These are phyloP conservation scores for Seira ritae DNA, from an alignment of 2,888 invertebrate genomes.

Conservation along the genomic window DNA sequence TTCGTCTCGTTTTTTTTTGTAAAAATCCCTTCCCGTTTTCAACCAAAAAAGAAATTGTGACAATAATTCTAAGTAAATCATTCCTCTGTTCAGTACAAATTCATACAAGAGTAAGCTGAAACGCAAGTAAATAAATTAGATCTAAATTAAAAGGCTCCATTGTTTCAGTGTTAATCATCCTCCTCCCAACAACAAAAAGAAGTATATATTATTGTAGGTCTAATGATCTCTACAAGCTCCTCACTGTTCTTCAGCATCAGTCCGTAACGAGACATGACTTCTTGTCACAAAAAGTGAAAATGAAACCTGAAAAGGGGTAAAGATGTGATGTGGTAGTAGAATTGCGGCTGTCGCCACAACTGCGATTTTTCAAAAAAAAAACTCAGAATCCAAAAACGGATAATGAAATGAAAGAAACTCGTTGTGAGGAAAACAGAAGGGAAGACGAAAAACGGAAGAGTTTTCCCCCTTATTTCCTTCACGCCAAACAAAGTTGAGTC, in stretches of 20 bases:
- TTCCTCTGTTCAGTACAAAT: conserved; percentile 25
- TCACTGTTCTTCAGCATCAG: conserved; percentile 30
- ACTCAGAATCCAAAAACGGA: conserved; percentile 14
- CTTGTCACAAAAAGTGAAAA: conserved; percentile 26
- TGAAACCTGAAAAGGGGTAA: background rate
- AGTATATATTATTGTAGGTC: conserved; percentile 22
- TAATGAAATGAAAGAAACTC: background rate
- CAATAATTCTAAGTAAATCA: background rate
- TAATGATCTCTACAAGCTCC: conserved; percentile 40
- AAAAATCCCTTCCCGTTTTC: background rate
- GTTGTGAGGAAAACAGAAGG: conserved; percentile 25
- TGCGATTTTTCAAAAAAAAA: conserved; percentile 47
- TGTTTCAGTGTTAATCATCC: background rate
- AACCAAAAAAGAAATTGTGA: background rate
- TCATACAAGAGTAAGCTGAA: conserved; percentile 1
- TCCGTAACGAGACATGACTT: conserved; percentile 35
- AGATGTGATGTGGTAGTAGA: conserved; percentile 20
- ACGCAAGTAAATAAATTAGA: conserved; percentile 26
- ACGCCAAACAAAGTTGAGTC: too few relatives aligned
- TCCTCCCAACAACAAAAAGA: background rate
- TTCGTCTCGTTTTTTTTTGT: too few relatives aligned
- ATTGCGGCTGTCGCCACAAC: conserved; percentile 44
- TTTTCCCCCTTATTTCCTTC: background rate
- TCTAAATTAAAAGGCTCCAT: conserved; percentile 31
- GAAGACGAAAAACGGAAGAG: conserved; percentile 25